Conservation (phyloP, 2,888 invertebrate species). For the Stenodera caucasica region DNA sequence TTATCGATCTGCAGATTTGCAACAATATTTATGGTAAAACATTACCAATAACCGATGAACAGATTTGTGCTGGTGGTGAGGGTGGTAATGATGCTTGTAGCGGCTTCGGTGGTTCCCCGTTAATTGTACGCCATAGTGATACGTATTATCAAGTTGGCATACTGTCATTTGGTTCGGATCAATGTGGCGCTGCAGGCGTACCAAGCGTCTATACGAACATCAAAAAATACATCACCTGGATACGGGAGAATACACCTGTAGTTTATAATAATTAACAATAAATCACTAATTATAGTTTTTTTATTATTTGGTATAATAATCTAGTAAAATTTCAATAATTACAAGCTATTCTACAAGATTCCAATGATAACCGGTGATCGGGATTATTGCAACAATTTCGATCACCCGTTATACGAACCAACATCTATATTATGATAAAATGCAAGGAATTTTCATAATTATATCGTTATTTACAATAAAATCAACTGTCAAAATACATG, state of each 20-base stretch:
- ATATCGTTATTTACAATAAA: constrained; percentile 23
- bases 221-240: constrained; percentile 75
- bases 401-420: constrained; percentile 21
- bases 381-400: neutral
- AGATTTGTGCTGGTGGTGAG: constrained; percentile 75
- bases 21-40: constrained; percentile 68
- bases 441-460: constrained; percentile 17
- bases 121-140: constrained; percentile 65
- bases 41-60: constrained; percentile 65
- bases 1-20: constrained; percentile 69
- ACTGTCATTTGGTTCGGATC: constrained; percentile 78
- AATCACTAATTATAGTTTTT: neutral
- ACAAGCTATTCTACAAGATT: constrained; percentile 7
- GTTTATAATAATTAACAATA: constrained; percentile 38
- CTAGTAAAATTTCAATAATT: constrained; percentile 21
- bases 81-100: constrained; percentile 74
- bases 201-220: constrained; percentile 79
- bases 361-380: neutral
- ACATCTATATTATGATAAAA: constrained; percentile 23
- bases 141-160: constrained; percentile 73
- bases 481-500: constrained; percentile 15
- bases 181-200: constrained; percentile 71
- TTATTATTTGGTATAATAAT: constrained; percentile 21
- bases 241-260: constrained; percentile 68
- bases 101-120: constrained; percentile 77